Evolutionary conservation across 2,888 invertebrate species (phyloP).

Genomic region (Pilophorus perplexus): DNA sequence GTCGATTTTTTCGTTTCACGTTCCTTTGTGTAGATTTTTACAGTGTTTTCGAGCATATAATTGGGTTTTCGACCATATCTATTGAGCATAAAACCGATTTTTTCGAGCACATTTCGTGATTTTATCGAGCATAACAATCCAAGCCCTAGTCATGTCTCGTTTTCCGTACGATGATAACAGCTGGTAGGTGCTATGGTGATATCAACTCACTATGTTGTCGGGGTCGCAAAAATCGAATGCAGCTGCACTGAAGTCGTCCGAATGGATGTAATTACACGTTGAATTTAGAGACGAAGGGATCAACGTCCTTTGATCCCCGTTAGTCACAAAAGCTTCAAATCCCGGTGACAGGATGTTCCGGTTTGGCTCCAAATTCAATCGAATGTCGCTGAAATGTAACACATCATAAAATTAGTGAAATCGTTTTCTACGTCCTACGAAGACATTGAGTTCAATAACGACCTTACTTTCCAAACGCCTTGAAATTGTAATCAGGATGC

Average conservation of each 20-base stretch:
- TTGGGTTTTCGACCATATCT: too few relatives aligned
- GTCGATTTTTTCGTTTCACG: too few relatives aligned
- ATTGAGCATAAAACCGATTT: too few relatives aligned
- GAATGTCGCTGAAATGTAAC: constrained; percentile 53
- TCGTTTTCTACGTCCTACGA: too few relatives aligned
- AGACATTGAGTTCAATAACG: too few relatives aligned
- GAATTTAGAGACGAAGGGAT: neutral
- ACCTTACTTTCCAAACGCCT: constrained; percentile 53
- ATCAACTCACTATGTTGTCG: constrained; percentile 59
- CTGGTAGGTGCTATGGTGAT: neutral
- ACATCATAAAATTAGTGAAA: neutral
- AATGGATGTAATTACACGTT: constrained; percentile 65
- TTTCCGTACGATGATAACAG: too few relatives aligned
- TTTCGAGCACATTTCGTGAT: too few relatives aligned
- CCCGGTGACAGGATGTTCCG: constrained; percentile 60
- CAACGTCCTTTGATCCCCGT: constrained; percentile 52
- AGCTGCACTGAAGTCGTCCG: constrained; percentile 60
- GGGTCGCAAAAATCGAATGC: constrained; percentile 67
- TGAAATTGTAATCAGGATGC: constrained; percentile 53
- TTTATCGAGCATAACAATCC: too few relatives aligned
- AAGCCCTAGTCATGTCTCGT: too few relatives aligned
- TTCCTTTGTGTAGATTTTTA: too few relatives aligned
- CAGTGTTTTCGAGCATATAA: too few relatives aligned
- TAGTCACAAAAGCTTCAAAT: constrained; percentile 61
- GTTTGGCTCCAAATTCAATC: constrained; percentile 64